Evolutionary conservation across 1,140 invertebrate genomes (phyloP).

Genomic region (Scaptomyza hsui): DNA sequence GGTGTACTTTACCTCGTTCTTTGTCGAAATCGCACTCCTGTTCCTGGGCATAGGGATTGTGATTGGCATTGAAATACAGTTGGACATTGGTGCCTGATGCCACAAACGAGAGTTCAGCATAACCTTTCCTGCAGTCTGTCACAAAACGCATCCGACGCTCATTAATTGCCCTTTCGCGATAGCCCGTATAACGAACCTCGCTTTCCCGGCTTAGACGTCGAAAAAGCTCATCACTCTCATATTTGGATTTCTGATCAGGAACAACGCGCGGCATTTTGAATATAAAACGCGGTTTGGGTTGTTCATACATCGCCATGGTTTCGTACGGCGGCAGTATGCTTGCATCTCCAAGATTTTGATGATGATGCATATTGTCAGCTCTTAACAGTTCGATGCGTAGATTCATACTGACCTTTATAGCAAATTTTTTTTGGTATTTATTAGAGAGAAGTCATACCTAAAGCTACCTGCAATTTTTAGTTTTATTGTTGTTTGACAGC

Average conservation of each 20-base stretch:
- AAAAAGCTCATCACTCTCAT: constrained; percentile 97
- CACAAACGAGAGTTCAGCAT: constrained; percentile 96
- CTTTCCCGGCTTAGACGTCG: constrained; percentile 95
- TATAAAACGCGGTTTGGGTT: constrained; percentile 93
- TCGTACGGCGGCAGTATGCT: constrained; percentile 66
- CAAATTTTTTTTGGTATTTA: constrained; percentile 21
- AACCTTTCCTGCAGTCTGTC: constrained; percentile 95
- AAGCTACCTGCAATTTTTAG: constrained; percentile 20
- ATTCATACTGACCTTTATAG: background rate
- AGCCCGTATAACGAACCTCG: constrained; percentile 97
- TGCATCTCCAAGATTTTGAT: constrained; percentile 57
- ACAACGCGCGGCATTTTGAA: constrained; percentile 98
- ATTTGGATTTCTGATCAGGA: constrained; percentile 97
- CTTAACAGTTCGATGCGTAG: constrained; percentile 19
- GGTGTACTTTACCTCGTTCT: constrained; percentile 97
- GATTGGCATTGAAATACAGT: constrained; percentile 90
- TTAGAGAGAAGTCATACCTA: constrained; percentile 3
- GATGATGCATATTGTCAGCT: constrained; percentile 62
- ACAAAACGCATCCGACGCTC: constrained; percentile 96
- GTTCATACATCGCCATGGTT: constrained; percentile 89
- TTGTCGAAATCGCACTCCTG: constrained; percentile 97
- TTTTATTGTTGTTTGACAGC: constrained; percentile 27
- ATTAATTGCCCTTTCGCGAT: constrained; percentile 94
- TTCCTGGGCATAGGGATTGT: constrained; percentile 89
- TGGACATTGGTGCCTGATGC: constrained; percentile 97